phyloP scores from a whole-genome alignment of 2,113 vertebrate genomes.

The Neotoma lepida region DNA sequence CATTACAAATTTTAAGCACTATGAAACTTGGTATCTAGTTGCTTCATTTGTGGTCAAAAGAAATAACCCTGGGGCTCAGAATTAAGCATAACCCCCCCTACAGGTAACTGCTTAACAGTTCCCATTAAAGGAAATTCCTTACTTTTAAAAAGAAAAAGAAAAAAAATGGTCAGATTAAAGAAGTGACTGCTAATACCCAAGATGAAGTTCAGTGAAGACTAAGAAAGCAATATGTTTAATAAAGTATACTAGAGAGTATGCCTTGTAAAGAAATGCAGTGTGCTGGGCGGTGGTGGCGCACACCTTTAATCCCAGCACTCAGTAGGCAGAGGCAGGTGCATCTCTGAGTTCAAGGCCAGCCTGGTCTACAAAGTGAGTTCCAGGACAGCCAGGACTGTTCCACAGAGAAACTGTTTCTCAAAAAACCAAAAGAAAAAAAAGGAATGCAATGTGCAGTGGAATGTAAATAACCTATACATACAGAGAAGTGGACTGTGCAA shows the following conservation, averaged over 20 bases:
- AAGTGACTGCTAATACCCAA: not conserved
- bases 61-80: not conserved
- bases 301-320: no score
- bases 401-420: no score
- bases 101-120: not conserved
- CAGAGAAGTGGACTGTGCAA: rapidly evolving
- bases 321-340: no score
- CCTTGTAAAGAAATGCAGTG: not conserved
- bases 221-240: not conserved
- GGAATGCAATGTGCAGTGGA: no score
- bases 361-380: no score
- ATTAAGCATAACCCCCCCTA: not conserved
- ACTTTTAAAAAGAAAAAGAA: not conserved
- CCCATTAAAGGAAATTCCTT: slow-evolving; percentile 1
- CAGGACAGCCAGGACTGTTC: no score
- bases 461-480: not conserved
- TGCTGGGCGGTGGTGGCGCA: no score
- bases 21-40: not conserved
- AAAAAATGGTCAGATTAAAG: not conserved
- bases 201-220: not conserved
- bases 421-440: not conserved
- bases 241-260: not conserved
- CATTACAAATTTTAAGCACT: not conserved
- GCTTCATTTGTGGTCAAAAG: slow-evolving; percentile 32
- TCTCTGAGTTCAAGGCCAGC: no score